Evolutionary conservation across 2,797 vertebrate species (phyloP).

Genomic region (Sebastolobus alascanus): DNA sequence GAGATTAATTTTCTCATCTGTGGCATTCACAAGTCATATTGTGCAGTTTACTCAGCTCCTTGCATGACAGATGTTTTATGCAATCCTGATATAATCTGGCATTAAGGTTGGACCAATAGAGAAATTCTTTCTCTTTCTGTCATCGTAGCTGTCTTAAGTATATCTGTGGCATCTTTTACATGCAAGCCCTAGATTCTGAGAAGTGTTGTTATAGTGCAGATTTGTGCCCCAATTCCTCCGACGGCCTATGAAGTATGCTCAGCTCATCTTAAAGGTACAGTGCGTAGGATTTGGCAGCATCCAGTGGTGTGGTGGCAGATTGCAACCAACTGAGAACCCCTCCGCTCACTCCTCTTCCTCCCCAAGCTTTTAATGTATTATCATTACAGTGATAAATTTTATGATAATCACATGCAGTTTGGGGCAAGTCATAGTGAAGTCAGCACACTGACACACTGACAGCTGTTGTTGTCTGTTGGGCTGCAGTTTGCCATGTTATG

Average conservation of each 20-base stretch:
- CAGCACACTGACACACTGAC: too few species aligned
- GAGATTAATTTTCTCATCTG: constrained; percentile 54
- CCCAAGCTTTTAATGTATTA: background rate
- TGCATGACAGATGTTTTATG: constrained; percentile 67
- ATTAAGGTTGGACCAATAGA: constrained; percentile 58
- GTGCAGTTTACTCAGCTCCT: constrained; percentile 47
- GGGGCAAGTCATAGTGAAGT: too few species aligned
- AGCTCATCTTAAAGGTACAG: background rate
- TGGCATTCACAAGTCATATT: constrained; percentile 54
- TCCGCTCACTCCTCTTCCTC: background rate
- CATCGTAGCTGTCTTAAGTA: constrained; percentile 28
- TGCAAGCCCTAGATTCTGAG: constrained; percentile 10
- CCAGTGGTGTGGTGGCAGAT: background rate
- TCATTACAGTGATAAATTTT: too few species aligned
- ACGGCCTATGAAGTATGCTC: background rate
- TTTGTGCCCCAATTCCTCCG: constrained; percentile 25
- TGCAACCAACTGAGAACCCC: background rate
- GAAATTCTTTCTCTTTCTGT: constrained; percentile 18
- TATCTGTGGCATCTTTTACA: constrained; percentile 31
- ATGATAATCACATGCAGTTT: too few species aligned
- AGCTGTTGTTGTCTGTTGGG: too few species aligned
- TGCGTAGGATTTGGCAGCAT: background rate
- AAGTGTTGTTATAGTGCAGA: constrained; percentile 22
- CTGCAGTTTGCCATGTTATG: too few species aligned
- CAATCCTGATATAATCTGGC: constrained; percentile 75